These are phyloP conservation scores for Gobio occitaniae DNA, from an alignment of 2,797 vertebrate species.

Conservation along the genomic window DNA sequence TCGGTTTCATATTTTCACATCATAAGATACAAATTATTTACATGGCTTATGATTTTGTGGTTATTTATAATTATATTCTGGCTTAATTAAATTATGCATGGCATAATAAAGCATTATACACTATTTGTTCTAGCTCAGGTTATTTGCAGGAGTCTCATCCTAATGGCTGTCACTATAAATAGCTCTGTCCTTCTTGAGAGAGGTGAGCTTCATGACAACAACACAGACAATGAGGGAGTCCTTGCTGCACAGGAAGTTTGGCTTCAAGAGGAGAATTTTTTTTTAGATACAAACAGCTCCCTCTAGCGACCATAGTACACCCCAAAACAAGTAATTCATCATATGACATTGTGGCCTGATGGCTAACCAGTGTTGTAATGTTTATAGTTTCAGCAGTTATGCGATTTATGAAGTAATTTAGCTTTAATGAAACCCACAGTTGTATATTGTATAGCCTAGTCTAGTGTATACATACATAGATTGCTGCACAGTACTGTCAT, in stretches of 20 bases:
- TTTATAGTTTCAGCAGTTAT: not conserved
- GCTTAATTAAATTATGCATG: not conserved
- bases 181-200: constrained; percentile 45
- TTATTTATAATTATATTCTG: not conserved
- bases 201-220: constrained; percentile 55
- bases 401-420: not conserved
- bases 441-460: not conserved
- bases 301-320: constrained; percentile 26
- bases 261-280: not conserved
- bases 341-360: not conserved
- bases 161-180: constrained; percentile 50
- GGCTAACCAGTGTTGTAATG: not conserved
- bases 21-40: not conserved
- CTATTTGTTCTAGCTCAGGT: not conserved
- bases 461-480: not conserved
- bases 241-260: constrained; percentile 17
- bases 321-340: constrained; percentile 14
- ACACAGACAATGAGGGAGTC: constrained; percentile 52
- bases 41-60: not conserved
- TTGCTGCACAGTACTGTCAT: not conserved
- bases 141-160: constrained; percentile 34
- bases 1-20: not conserved
- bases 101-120: not conserved
- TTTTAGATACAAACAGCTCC: constrained; percentile 41
- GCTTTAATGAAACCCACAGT: not conserved